Conservation (phyloP, 2,797 vertebrate species). For the Phoeniculus purpureus region DNA sequence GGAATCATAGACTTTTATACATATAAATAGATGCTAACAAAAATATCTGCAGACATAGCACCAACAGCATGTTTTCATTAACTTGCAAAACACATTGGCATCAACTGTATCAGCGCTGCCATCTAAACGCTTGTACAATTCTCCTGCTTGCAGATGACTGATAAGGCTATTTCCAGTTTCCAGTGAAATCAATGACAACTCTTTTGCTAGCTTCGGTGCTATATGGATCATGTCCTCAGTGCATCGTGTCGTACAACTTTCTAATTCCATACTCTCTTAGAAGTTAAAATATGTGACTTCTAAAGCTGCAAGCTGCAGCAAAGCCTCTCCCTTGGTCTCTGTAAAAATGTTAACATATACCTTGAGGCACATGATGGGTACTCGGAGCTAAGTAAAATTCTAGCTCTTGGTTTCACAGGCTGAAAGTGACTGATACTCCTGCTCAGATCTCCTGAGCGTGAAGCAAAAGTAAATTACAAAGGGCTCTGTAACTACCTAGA, state of each 20-base stretch:
- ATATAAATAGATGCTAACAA: neutral
- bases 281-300: constrained; percentile 18
- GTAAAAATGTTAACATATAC: neutral
- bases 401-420: neutral
- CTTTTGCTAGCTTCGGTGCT: neutral
- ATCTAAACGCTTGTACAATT: neutral
- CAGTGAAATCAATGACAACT: neutral
- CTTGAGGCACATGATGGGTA: neutral
- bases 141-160: neutral
- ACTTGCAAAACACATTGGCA: neutral
- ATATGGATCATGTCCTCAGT: neutral
- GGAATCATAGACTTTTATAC: neutral
- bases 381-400: constrained; percentile 5
- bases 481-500: neutral
- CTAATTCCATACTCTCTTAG: neutral
- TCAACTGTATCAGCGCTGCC: neutral
- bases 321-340: neutral
- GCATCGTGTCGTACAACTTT: neutral
- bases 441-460: neutral
- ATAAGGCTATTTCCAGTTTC: neutral
- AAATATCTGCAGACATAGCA: neutral
- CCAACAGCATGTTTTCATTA: neutral
- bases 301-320: neutral
- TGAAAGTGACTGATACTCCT: neutral
- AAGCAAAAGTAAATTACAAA: constrained; percentile 34